Conservation (phyloP, 2,888 invertebrate species). For the Rhynchonema sp. region DNA sequence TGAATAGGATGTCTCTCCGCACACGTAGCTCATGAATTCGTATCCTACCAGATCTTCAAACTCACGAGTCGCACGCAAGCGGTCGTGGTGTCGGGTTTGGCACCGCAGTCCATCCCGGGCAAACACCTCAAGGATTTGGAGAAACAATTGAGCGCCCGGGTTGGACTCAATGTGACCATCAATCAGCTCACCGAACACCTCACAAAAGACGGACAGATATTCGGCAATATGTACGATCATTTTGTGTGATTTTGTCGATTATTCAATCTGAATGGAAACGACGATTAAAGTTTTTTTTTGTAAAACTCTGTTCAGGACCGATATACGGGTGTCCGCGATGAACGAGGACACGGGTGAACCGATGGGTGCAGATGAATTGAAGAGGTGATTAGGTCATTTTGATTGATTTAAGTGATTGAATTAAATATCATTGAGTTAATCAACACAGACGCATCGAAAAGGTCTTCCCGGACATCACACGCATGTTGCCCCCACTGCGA, state of each 20-base stretch:
- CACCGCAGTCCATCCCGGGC: not conserved
- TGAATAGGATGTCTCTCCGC: no score
- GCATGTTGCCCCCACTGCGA: not conserved
- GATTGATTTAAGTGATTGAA: no score
- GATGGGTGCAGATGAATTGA: not conserved
- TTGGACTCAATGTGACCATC: not conserved
- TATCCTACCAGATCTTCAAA: not conserved
- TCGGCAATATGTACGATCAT: not conserved
- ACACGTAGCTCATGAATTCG: not conserved
- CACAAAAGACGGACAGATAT: not conserved
- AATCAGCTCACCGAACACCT: not conserved
- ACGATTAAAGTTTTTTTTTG: no score
- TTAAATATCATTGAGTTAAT: no score
- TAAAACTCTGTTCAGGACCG: no score
- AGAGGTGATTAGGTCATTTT: no score
- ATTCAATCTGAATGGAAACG: not conserved
- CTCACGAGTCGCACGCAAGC: not conserved
- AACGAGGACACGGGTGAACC: not conserved
- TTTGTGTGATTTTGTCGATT: not conserved
- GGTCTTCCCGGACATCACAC: not conserved
- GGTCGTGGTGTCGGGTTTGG: not conserved
- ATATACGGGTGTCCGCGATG: not conserved
- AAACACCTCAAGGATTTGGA: not conserved
- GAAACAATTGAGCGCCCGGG: not conserved
- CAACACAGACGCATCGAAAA: not conserved